Percentiles rank a stretch among this genome's conserved stretches.
Evolutionary conservation across 2,888 invertebrate species (phyloP).

Genomic region (Sturmia bella): DNA sequence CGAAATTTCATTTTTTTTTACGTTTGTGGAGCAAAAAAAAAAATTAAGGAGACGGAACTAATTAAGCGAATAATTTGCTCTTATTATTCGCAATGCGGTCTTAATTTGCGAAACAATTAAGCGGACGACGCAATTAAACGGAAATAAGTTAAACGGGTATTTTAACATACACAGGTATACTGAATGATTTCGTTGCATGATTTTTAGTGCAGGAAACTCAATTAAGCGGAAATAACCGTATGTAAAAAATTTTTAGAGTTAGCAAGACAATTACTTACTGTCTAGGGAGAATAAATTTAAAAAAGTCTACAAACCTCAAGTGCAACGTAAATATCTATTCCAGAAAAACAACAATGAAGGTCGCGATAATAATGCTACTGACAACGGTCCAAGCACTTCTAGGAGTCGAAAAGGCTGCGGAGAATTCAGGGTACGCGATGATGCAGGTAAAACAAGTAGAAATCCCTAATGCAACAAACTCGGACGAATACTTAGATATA

Average conservation of each 20-base stretch:
- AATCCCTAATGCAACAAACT: background rate
- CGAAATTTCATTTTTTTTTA: too few relatives aligned
- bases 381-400: conserved; percentile 2
- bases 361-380: conserved; percentile 5
- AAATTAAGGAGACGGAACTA: too few relatives aligned
- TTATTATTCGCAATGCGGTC: too few relatives aligned
- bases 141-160: too few relatives aligned
- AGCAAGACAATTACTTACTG: conserved; percentile 27
- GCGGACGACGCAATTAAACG: too few relatives aligned
- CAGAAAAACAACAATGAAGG: conserved; percentile 15
- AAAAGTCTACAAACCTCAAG: conserved; percentile 36
- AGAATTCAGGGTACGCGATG: conserved; percentile 4
- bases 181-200: too few relatives aligned
- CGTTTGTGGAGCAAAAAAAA: too few relatives aligned
- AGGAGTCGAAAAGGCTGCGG: conserved; percentile 5
- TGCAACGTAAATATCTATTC: conserved; percentile 11
- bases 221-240: too few relatives aligned
- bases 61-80: too few relatives aligned
- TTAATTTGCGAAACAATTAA: too few relatives aligned
- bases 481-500: conserved; percentile 2
- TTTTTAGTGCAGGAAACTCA: too few relatives aligned
- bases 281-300: conserved; percentile 43
- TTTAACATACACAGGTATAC: too few relatives aligned
- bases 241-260: conserved; percentile 32
- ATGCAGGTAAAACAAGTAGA: conserved; percentile 4